Evolutionary conservation across 2,113 vertebrate species (phyloP).

Genomic region (Theristicus caerulescens): DNA sequence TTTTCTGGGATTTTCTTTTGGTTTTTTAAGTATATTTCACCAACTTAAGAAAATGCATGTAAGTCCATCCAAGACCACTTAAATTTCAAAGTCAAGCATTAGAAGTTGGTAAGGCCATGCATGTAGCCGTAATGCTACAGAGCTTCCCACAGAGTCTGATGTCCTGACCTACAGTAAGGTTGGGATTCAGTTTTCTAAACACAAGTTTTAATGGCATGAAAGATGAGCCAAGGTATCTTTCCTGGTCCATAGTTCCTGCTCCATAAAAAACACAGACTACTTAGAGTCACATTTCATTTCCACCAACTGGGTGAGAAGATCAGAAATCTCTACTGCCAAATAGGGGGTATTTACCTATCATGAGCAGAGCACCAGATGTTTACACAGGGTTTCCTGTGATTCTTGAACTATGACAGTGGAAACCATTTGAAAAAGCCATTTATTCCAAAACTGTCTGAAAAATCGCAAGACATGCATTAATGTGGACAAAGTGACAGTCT

Average conservation of each 20-base stretch:
- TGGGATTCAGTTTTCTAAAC: neutral
- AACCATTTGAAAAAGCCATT: neutral
- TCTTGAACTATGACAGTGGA: neutral
- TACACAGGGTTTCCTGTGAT: neutral
- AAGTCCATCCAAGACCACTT: neutral
- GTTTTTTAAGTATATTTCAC: neutral
- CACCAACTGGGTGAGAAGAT: neutral
- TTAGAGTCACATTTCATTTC: neutral
- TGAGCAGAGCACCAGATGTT: neutral
- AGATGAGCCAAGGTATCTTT: neutral
- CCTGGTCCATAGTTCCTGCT: neutral
- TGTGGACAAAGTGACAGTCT: neutral
- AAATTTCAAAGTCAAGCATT: neutral
- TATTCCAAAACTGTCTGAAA: neutral
- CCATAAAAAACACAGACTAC: neutral
- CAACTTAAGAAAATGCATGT: neutral
- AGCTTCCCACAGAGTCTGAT: neutral
- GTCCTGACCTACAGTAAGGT: neutral
- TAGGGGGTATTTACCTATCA: rapidly evolving
- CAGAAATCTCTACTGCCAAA: neutral
- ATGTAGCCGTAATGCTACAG: neutral
- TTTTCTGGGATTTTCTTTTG: neutral
- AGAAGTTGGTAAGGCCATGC: neutral
- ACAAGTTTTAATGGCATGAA: neutral
- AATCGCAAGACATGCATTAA: too few relatives aligned